These are phyloP conservation scores for Microchrysa polita DNA, from an alignment of 2,888 invertebrate species.

Conservation along the genomic window DNA sequence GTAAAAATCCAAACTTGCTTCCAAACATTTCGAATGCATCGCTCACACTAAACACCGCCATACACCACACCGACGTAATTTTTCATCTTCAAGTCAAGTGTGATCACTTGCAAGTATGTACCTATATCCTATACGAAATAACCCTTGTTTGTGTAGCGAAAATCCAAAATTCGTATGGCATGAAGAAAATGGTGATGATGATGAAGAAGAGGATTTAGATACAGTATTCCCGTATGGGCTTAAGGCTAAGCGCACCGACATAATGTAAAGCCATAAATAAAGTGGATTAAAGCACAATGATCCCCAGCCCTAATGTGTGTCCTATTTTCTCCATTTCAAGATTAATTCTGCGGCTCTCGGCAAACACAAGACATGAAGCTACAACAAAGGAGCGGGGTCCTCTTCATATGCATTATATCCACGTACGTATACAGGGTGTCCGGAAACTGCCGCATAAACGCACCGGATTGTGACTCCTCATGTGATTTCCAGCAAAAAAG, in stretches of 20 bases:
- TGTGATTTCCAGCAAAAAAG: no score
- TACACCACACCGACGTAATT: constrained; percentile 20
- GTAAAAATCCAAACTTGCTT: no score
- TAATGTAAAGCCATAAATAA: constrained; percentile 59
- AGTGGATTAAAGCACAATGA: constrained; percentile 59
- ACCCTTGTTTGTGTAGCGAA: constrained; percentile 21
- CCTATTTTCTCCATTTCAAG: constrained; percentile 49
- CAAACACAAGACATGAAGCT: constrained; percentile 29
- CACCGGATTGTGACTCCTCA: no score
- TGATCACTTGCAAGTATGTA: neutral
- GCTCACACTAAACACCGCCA: neutral
- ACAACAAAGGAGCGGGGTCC: no score
- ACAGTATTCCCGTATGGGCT: constrained; percentile 37
- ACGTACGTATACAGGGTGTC: no score
- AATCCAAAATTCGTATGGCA: neutral
- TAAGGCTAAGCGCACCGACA: constrained; percentile 52
- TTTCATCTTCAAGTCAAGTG: constrained; percentile 8
- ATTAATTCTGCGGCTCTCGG: constrained; percentile 51
- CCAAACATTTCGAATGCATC: neutral
- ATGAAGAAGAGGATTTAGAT: constrained; percentile 40
- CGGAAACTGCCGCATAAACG: no score
- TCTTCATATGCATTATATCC: constrained; percentile 2
- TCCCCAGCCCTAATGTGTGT: constrained; percentile 55
- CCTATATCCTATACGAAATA: neutral
- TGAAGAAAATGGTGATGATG: constrained; percentile 35